These are phyloP conservation scores for Tricholaema leucomelas DNA, from an alignment of 2,113 vertebrate genomes.

Conservation along the genomic window DNA sequence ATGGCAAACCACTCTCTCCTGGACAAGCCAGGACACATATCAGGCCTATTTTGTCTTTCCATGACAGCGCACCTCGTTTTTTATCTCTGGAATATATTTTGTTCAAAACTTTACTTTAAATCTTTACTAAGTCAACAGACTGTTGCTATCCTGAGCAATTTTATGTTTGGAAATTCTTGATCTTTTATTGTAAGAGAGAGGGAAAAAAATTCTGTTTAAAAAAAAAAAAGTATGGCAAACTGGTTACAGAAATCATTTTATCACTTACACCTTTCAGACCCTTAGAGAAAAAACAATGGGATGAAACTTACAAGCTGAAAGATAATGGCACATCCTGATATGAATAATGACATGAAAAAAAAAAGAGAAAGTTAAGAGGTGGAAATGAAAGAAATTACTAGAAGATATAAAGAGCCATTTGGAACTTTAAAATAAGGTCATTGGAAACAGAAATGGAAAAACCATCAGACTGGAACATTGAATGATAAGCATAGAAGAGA, in stretches of 20 bases:
- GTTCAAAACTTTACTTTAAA: background rate
- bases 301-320: background rate
- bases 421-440: slow-evolving; percentile 33
- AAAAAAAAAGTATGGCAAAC: background rate
- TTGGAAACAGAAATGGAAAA: slow-evolving; percentile 64
- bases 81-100: background rate
- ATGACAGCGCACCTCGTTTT: background rate
- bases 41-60: no score
- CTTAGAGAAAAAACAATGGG: background rate
- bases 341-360: background rate
- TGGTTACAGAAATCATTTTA: background rate
- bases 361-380: background rate
- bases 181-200: background rate
- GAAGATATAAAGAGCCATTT: background rate
- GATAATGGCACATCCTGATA: background rate
- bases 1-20: no score
- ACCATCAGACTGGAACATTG: background rate
- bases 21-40: no score
- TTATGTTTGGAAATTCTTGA: background rate
- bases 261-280: background rate
- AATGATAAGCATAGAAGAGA: slow-evolving; percentile 26
- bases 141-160: background rate
- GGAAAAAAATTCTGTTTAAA: background rate
- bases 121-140: background rate
- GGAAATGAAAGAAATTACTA: background rate